Evolutionary conservation across 2,888 invertebrate genomes (phyloP), one percentile per base, ranked within the genome.

Genomic region (Lasius platythorax): DNA sequence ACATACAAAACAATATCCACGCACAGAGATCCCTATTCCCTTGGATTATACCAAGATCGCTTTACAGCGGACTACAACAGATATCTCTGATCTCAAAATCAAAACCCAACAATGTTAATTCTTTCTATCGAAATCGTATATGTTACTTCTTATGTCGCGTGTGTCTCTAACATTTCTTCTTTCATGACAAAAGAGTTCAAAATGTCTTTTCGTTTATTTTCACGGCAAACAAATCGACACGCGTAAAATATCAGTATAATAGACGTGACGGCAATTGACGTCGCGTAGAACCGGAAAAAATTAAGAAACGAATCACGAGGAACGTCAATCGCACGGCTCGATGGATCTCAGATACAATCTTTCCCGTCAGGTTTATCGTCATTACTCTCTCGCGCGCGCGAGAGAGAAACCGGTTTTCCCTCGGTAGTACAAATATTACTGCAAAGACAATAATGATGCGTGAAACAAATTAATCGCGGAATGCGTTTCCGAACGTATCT

Each of bases 1-100:
- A 90, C 88, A 88, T 90, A 87, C 90, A 87, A 89, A 53, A 91
- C 91, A 90, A 89, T 92, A 91, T 79, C 88, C 88, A 91, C 89
- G 90, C 90, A 89, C 83, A 83, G 73, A 76, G 84, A 78, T 82
- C 72, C 83, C 73, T 76, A 23, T 86, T 87, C 81, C 74, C 79
- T 63, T 76, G 75, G 56, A 46, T 66, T 68, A 64, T 37, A 61
- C 67, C 43, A 63, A 68, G 43, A 68, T 76, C 70, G 63, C 74
- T 67, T 37, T 64, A 64, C 40, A 75, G 56, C 18, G 66, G 15
- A n/a, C 73, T 40, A 66, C 58, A 37, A 33, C 76, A 74, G 82
- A 85, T 15, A 85, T 84, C 67, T 46, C 87, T 81, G 53, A 86
- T 88, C 81, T 86, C 85, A 75, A 81, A 85, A 88, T 86, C 85